A percentile compares a stretch with the other conserved stretches of the same genome.
Conservation (phyloP, 2,113 vertebrate species). For the Prietella phreatophila region DNA sequence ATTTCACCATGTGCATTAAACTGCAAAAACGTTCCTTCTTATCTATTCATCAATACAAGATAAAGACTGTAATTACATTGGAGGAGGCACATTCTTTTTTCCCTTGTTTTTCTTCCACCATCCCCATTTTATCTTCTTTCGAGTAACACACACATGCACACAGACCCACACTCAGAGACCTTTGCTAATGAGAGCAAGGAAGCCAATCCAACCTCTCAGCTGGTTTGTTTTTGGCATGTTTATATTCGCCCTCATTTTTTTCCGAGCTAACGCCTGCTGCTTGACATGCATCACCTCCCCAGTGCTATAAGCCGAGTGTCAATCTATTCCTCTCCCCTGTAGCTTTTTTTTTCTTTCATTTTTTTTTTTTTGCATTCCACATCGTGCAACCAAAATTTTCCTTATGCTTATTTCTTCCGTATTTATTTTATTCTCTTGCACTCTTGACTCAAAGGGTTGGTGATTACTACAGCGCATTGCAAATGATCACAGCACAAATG, state of each 20-base stretch:
- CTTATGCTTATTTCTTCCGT: neutral
- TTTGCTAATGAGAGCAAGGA: constrained; percentile 27
- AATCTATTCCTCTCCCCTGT: constrained; percentile 23
- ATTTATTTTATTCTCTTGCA: constrained; percentile 18
- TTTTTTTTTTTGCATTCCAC: constrained; percentile 19
- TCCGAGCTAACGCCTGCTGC: neutral
- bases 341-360: neutral
- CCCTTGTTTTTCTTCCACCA: neutral
- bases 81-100: neutral
- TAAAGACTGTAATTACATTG: constrained; percentile 3
- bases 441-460: constrained; percentile 12
- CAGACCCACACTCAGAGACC: neutral
- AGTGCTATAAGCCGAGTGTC: neutral
- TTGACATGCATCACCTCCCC: constrained; percentile 29
- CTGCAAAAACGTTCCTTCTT: neutral
- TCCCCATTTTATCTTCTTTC: neutral
- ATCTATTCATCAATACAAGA: neutral
- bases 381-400: neutral
- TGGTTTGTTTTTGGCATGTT: constrained; percentile 6
- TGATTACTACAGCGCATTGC: constrained; percentile 37
- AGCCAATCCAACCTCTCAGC: neutral
- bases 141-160: neutral
- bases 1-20: neutral
- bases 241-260: neutral
- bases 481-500: constrained; percentile 32